Percentiles rank a stretch among this genome's conserved stretches.
These are phyloP conservation scores for Drosophila planitibia DNA, from an alignment of 2,888 invertebrate genomes.

Conservation along the genomic window DNA sequence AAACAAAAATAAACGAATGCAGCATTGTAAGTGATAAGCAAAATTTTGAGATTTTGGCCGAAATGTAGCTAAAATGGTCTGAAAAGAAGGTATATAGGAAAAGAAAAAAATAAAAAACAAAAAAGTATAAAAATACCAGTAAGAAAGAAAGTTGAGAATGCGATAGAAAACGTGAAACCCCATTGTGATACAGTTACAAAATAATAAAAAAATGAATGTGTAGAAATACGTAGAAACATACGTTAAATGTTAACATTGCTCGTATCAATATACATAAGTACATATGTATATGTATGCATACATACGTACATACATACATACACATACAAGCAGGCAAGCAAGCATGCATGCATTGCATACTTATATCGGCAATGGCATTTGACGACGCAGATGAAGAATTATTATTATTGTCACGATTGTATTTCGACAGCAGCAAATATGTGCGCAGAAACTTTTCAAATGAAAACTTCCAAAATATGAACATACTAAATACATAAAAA, in stretches of 20 bases:
- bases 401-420: constrained; percentile 44
- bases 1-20: constrained; percentile 16
- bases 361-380: constrained; percentile 53
- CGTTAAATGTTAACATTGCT: constrained; percentile 57
- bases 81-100: constrained; percentile 4
- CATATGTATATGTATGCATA: constrained; percentile 21
- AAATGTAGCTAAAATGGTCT: constrained; percentile 27
- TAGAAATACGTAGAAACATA: constrained; percentile 58
- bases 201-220: constrained; percentile 50
- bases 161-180: constrained; percentile 37
- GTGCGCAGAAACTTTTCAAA: constrained; percentile 20
- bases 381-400: constrained; percentile 20
- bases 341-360: constrained; percentile 8
- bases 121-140: not conserved
- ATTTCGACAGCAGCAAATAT: constrained; percentile 37
- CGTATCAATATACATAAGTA: constrained; percentile 37
- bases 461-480: constrained; percentile 22
- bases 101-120: not conserved
- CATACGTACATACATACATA: constrained; percentile 3
- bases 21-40: constrained; percentile 62
- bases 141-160: constrained; percentile 21
- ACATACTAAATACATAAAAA: constrained; percentile 31
- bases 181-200: constrained; percentile 64
- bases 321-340: not conserved
- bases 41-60: constrained; percentile 50